Evolutionary conservation across 1,140 invertebrate genomes (phyloP).

Genomic region (Danaus melanippus): DNA sequence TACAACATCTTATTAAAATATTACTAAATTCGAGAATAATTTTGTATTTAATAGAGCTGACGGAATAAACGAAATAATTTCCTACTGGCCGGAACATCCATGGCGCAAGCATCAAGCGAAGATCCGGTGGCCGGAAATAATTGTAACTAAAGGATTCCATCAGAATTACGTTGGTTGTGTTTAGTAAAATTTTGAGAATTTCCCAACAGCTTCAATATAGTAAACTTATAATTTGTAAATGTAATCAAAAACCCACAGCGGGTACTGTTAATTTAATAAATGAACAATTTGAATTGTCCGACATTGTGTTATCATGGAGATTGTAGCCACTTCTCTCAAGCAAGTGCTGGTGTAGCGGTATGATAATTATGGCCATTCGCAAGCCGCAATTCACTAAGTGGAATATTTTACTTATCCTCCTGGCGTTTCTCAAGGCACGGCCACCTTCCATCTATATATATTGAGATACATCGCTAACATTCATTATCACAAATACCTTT

Average conservation of each 20-base stretch:
- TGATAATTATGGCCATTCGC: constrained; percentile 47
- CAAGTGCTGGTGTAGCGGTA: constrained; percentile 11
- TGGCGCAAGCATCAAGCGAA: constrained; percentile 4
- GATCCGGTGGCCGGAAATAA: constrained; percentile 10
- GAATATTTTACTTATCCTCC: constrained; percentile 57
- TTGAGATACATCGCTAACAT: constrained; percentile 46
- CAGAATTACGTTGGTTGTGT: too few species aligned
- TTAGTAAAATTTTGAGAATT: too few species aligned
- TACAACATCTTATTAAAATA: too few species aligned
- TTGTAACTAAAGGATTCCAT: constrained; percentile 8
- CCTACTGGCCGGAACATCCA: background rate
- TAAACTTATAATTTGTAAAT: too few species aligned
- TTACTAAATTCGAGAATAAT: too few species aligned
- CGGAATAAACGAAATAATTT: background rate
- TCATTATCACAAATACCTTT: constrained; percentile 34
- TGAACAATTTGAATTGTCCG: too few species aligned
- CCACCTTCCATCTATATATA: constrained; percentile 40
- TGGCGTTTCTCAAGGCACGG: constrained; percentile 42
- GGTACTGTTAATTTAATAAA: too few species aligned
- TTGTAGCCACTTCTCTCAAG: too few species aligned
- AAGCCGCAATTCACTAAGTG: constrained; percentile 53
- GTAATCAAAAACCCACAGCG: too few species aligned
- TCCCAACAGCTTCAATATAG: too few species aligned
- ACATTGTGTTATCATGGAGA: too few species aligned
- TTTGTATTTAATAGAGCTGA: too few species aligned